phyloP scores from a whole-genome alignment of 1,140 invertebrate species.

The Drosophila setifemur region DNA sequence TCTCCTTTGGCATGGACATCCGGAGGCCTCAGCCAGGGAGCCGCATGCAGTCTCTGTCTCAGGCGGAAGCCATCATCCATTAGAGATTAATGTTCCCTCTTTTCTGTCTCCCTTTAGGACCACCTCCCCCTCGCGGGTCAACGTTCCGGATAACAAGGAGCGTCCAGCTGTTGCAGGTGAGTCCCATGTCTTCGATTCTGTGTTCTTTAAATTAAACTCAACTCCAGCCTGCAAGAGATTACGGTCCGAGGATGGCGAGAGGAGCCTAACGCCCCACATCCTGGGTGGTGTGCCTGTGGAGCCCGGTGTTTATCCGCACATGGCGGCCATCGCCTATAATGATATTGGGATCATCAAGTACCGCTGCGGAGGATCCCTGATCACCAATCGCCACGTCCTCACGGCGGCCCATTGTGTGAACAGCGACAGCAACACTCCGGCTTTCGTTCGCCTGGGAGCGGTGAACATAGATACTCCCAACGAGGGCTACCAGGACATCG shows the following conservation, averaged over 20 bases:
- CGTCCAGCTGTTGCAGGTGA: slow-evolving; percentile 24
- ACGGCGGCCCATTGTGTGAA: slow-evolving; percentile 92
- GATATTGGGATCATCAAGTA: slow-evolving; percentile 50
- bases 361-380: slow-evolving; percentile 83
- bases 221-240: slow-evolving; percentile 45
- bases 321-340: slow-evolving; percentile 67
- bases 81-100: neutral
- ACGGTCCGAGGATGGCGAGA: neutral
- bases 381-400: slow-evolving; percentile 81
- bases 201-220: neutral
- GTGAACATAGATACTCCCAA: slow-evolving; percentile 37
- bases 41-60: slow-evolving; percentile 39
- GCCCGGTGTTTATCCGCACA: slow-evolving; percentile 68
- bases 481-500: slow-evolving; percentile 35
- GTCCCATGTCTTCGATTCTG: neutral
- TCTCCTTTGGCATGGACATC: slow-evolving; percentile 34
- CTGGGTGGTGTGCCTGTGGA: slow-evolving; percentile 59
- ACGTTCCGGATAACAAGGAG: slow-evolving; percentile 17
- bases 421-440: slow-evolving; percentile 10
- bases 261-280: slow-evolving; percentile 45
- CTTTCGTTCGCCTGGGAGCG: slow-evolving; percentile 61
- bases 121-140: slow-evolving; percentile 5
- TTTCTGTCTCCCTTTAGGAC: neutral
- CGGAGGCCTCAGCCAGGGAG: slow-evolving; percentile 37
- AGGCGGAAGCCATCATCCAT: neutral